phyloP scores from a whole-genome alignment of 2,113 vertebrate genomes.

The Phalacrocorax carbo region DNA sequence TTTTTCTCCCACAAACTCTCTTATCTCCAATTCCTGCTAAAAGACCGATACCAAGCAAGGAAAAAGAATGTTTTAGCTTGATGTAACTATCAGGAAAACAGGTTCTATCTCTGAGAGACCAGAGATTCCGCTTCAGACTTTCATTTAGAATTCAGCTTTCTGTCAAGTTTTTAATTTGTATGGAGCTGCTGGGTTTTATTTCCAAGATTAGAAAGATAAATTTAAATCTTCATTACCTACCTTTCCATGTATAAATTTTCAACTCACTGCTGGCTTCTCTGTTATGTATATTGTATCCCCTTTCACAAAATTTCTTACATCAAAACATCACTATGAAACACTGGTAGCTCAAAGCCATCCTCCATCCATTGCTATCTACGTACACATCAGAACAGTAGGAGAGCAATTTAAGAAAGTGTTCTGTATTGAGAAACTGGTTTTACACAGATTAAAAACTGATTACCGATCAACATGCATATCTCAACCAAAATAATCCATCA shows the following conservation, averaged over 20 bases:
- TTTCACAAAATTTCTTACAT: background rate
- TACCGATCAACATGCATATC: background rate
- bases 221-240: background rate
- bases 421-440: background rate
- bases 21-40: background rate
- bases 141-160: background rate
- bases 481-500: background rate
- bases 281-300: background rate
- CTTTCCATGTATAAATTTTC: background rate
- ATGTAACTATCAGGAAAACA: background rate
- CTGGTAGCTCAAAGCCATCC: background rate
- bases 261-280: background rate
- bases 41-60: background rate
- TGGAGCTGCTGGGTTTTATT: background rate
- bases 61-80: background rate
- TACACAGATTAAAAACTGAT: background rate
- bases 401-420: background rate
- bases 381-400: background rate
- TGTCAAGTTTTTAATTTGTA: background rate
- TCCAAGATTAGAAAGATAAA: background rate
- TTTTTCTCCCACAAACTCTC: background rate
- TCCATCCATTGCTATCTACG: background rate
- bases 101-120: background rate
- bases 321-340: background rate
- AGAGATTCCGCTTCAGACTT: background rate